Base-by-base conservation (phyloP, 2,888 invertebrate species). In the Lochmaea capreae region DNA sequence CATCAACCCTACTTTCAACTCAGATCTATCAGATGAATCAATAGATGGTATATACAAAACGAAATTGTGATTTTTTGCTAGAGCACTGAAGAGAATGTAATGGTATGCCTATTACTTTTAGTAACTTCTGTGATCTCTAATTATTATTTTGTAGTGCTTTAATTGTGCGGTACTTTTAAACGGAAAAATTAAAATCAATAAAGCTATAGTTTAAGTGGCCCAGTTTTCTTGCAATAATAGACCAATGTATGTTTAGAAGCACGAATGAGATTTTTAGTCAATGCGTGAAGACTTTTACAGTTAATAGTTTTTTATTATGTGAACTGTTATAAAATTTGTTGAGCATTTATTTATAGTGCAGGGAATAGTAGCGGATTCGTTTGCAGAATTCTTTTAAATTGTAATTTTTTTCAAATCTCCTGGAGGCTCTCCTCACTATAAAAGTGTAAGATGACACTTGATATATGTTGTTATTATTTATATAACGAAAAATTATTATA, bases 31-130 rank as follows among this genome's bases (percentile, higher is more conserved):
- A 2, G 79, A 81, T 74, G 83, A 84, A 72, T 79, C 82, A n/a
- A 71, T 79, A 33, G 83, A 83, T 63, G 81, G 80, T 76, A 81
- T 82, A 66, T 84, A 82, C 75, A 84, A 77, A 76, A 85, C 85
- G 14, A 85, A 84, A 74, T 85, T 85, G 81, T 85, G 84, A 85
- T 83, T 81, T n/a, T 78, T 74, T 59, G 84, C 76, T 74, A 18
- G 54, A 54, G 18, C 54, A 54, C 54, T 18, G 54, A 54, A 54
- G 54, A 54, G 9, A 54, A 73, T 65, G 67, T 59, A 75, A 78
- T 75, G 73, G 74, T 71, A 71, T 71, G 69, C 68, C 77, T 72
- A 72, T 71, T 61, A 63, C 46, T 67, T 66, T 72, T 76, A 68
- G 74, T 75, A 76, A 77, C 77, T 79, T 81, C 82, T 83, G 83